phyloP scores from a whole-genome alignment of 2,888 invertebrate species.

The Chaitophorus viminalis region DNA sequence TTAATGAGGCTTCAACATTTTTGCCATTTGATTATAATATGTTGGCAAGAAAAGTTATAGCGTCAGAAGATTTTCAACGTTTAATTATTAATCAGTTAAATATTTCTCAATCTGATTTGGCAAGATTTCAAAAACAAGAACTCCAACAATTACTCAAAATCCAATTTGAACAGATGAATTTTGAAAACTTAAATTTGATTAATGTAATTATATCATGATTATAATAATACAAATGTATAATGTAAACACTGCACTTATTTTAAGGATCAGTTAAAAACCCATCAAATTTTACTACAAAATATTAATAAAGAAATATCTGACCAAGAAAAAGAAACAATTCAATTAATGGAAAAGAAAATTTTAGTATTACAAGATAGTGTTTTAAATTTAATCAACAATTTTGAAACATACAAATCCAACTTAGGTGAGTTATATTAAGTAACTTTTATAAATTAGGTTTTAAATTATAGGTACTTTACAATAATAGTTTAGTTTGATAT shows the following conservation, averaged over 20 bases:
- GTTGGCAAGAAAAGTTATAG: conserved; percentile 47
- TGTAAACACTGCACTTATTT: not conserved
- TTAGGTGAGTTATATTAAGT: not conserved
- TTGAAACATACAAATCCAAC: conserved; percentile 41
- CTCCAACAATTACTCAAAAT: conserved; percentile 42
- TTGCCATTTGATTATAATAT: conserved; percentile 53
- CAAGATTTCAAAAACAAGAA: conserved; percentile 44
- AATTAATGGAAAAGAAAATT: conserved; percentile 53
- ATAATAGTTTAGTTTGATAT: not conserved
- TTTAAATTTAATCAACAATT: conserved; percentile 33
- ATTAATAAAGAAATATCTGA: not conserved
- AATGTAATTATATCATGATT: conserved; percentile 36
- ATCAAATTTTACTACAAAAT: conserved; percentile 20
- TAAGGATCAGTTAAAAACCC: conserved; percentile 32
- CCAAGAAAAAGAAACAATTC: conserved; percentile 22
- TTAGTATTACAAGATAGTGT: conserved; percentile 43
- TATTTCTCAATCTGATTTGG: conserved; percentile 42
- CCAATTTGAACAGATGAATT: conserved; percentile 44
- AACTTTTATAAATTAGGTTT: not conserved
- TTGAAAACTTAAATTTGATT: conserved; percentile 53
- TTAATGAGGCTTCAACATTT: not conserved
- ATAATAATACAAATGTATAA: not conserved
- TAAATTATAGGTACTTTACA: not conserved
- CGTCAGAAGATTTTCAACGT: conserved; percentile 50
- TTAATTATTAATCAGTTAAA: conserved; percentile 41